Evolutionary conservation across 2,797 vertebrate genomes (phyloP).

Genomic region (Apogon hyalosoma): DNA sequence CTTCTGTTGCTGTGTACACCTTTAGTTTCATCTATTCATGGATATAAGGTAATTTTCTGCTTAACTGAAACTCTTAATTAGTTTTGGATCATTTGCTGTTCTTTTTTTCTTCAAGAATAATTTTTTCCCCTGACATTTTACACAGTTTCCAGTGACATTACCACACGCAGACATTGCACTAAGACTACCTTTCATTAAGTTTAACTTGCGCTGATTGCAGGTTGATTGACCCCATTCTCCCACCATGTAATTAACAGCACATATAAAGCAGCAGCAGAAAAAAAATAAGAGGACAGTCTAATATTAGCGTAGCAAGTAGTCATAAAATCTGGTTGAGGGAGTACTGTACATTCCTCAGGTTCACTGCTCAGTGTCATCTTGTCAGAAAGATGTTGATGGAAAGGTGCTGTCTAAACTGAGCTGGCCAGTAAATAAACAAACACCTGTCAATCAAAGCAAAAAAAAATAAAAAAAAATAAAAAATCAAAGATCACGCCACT

Average conservation of each 20-base stretch:
- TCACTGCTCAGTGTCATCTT: not conserved
- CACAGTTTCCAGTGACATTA: not conserved
- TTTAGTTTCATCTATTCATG: constrained; percentile 34
- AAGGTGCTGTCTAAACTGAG: constrained; percentile 17
- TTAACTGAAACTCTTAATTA: constrained; percentile 66
- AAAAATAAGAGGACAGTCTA: too few species aligned
- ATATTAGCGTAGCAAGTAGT: too few species aligned
- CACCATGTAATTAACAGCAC: constrained; percentile 18
- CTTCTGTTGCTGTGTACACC: constrained; percentile 38
- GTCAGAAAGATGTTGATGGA: constrained; percentile 8
- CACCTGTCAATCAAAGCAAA: constrained; percentile 20
- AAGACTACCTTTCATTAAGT: not conserved
- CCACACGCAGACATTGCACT: constrained; percentile 1
- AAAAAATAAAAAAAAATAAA: not conserved
- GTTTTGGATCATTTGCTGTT: constrained; percentile 30
- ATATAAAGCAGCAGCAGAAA: constrained; percentile 21
- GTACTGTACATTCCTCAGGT: not conserved
- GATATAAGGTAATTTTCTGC: constrained; percentile 64
- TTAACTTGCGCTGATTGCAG: not conserved
- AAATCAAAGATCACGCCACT: too few species aligned
- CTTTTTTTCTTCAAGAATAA: constrained; percentile 25
- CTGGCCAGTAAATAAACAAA: constrained; percentile 19
- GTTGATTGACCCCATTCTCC: constrained; percentile 26
- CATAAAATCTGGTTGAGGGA: too few species aligned
- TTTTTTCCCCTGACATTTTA: constrained; percentile 27